Evolutionary conservation across 2,797 vertebrate genomes (phyloP).

Genomic region (Acanthurus leucopareius): DNA sequence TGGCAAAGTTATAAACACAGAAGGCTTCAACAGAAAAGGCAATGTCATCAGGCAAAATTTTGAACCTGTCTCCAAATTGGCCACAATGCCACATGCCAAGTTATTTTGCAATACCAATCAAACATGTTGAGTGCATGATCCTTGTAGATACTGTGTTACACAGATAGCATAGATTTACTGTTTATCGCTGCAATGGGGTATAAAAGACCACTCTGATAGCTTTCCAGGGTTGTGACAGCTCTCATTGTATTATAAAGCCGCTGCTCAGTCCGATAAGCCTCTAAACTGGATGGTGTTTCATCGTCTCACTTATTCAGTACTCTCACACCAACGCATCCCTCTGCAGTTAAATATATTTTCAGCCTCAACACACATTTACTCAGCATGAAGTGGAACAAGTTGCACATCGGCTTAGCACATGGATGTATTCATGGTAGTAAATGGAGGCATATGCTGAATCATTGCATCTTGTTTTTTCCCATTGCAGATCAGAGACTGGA

Average conservation of each 20-base stretch:
- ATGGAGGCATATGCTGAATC: not conserved
- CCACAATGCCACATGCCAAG: not conserved
- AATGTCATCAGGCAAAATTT: not conserved
- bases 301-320: not conserved
- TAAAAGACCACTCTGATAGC: not conserved
- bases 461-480: not conserved
- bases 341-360: constrained; percentile 1
- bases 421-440: constrained; percentile 9
- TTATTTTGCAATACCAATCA: not conserved
- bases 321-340: not conserved
- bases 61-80: not conserved
- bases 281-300: not conserved
- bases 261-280: not conserved
- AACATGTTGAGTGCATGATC: not conserved
- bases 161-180: not conserved
- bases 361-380: not conserved
- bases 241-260: not conserved
- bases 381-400: not conserved
- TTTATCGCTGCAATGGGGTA: not conserved
- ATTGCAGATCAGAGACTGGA: constrained; percentile 94
- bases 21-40: not conserved
- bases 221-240: not conserved
- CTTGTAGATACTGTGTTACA: not conserved
- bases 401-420: not conserved
- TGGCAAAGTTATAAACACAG: not conserved